A percentile compares a stretch with the other conserved stretches of the same genome.
Evolutionary conservation across 2,888 invertebrate genomes (phyloP).

Genomic region (Nephrotoma guestfalica): DNA sequence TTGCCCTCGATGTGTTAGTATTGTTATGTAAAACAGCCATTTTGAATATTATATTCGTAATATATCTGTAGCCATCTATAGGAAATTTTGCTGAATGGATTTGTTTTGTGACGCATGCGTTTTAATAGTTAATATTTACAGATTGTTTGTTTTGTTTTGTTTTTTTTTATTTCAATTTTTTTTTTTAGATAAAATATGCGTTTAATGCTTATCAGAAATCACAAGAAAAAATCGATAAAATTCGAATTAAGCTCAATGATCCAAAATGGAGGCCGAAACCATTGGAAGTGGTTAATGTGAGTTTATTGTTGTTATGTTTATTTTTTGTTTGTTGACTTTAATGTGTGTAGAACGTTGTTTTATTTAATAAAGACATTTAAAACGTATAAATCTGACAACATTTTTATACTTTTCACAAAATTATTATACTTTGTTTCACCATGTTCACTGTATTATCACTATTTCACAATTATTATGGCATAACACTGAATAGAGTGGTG

Average conservation of each 20-base stretch:
- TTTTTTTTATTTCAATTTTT: neutral
- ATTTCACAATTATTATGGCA: no score
- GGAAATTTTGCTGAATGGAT: neutral
- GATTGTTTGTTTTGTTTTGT: neutral
- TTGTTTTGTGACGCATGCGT: neutral
- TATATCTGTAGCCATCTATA: neutral
- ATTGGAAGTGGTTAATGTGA: conserved; percentile 53
- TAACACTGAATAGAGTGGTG: no score
- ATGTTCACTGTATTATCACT: no score
- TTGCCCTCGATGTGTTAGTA: neutral
- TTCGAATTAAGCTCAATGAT: conserved; percentile 41
- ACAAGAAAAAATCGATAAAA: conserved; percentile 39
- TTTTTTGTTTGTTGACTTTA: neutral
- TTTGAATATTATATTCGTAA: neutral
- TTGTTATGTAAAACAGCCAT: neutral
- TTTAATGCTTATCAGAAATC: conserved; percentile 49
- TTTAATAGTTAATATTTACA: neutral
- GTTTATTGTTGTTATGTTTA: conserved; percentile 15
- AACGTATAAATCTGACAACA: no score
- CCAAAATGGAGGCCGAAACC: conserved; percentile 46
- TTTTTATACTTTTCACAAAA: no score
- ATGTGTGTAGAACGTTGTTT: neutral
- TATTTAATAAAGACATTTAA: neutral
- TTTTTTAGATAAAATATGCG: conserved; percentile 49
- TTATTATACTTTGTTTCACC: no score